Evolutionary conservation across 2,797 vertebrate genomes (phyloP).

Genomic region (Podargus strigoides): DNA sequence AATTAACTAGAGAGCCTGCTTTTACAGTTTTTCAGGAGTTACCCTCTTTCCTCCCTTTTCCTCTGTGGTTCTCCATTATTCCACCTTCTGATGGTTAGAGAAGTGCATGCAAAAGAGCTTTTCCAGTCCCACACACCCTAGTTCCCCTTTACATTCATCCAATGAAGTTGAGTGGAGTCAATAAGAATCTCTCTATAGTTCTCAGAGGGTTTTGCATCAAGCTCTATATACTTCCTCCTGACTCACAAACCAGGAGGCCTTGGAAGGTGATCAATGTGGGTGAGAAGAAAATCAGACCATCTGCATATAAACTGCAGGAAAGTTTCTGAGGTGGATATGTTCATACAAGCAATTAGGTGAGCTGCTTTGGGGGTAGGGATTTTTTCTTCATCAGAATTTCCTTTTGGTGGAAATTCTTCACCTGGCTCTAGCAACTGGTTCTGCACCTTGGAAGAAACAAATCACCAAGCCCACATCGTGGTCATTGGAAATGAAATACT

Average conservation of each 20-base stretch:
- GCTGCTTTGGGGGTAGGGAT: background rate
- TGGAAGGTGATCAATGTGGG: background rate
- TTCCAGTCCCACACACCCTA: background rate
- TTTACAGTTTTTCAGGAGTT: background rate
- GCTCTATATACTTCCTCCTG: background rate
- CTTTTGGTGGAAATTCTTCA: background rate
- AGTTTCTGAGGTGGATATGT: background rate
- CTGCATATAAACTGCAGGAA: background rate
- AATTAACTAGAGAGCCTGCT: background rate
- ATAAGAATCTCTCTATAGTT: background rate
- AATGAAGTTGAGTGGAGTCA: rapidly evolving
- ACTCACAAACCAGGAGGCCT: background rate
- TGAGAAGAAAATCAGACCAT: background rate
- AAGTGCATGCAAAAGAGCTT: background rate
- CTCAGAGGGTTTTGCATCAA: background rate
- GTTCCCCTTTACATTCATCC: background rate
- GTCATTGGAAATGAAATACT: background rate
- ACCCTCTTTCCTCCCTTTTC: background rate
- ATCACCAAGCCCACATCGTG: background rate
- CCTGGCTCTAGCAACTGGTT: background rate
- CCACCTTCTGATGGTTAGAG: background rate
- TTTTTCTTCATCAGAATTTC: background rate
- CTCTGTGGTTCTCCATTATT: background rate
- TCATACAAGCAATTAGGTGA: background rate
- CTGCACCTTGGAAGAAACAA: background rate